Base-by-base conservation (phyloP, 2,888 invertebrate species). In the Elmis aenea region DNA sequence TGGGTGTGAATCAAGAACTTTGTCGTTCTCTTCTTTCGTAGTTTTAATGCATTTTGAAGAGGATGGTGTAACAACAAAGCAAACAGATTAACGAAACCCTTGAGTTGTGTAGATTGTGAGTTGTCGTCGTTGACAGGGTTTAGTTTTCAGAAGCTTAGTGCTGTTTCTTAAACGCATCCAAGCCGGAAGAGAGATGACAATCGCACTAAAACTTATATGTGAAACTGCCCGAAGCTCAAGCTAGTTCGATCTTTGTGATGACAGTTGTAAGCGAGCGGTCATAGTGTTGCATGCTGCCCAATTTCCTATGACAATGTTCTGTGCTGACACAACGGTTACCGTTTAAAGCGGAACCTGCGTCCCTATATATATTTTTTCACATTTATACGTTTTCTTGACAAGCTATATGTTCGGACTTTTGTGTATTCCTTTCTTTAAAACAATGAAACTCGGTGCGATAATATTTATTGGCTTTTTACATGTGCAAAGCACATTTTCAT, bases 131-230 rank as follows among this genome's bases (percentile, higher is more conserved):
- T 38, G 38, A 35, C 34, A 33, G 34, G 27, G 31, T 27, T 42
- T 35, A 35, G 33, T 38, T 26, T 34, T 42, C 38, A 18, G 28
- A 24, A 42, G 38, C 30, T 34, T 32, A 22, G 16, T 31, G 29
- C 26, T 31, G 34, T 32, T 38, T 33, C 24, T 30, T 24, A 24
- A 30, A 15, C 34, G 32, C 31, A 23, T 33, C 38, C 35, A 35
- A 31, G 31, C 38, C 34, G 42, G 35, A 42, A 38, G 35, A 38
- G 35, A 38, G 38, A 42, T 42, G 42, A 42, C 42, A 42, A 38
- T 42, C 38, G 25, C 38, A 38, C 38, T 38, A 34, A 38, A 42
- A 38, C 42, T 42, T 27, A 38, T 42, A 38, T 38, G 34, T 35
- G 35, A 38, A 42, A 42, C 42, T 38, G 42, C 42, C 38, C 37